Evolutionary conservation across 1,140 invertebrate genomes (phyloP).

Genomic region (Halesus radiatus): DNA sequence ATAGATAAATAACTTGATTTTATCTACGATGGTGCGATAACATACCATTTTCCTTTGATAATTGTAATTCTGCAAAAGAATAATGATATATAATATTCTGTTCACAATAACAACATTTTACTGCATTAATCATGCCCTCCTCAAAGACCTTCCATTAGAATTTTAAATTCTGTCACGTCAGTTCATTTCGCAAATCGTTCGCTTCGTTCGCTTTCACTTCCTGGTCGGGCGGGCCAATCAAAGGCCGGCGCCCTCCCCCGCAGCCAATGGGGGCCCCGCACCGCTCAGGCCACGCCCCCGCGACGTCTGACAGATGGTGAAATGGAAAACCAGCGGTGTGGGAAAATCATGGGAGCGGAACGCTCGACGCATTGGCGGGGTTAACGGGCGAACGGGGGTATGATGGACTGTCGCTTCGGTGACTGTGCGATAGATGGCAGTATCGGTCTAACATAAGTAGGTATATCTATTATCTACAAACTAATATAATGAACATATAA

Average conservation of each 20-base stretch:
- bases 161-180: constrained; percentile 8
- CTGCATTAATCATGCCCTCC: background rate
- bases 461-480: too few species aligned
- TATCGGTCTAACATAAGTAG: too few species aligned
- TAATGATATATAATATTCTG: too few species aligned
- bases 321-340: constrained; percentile 37
- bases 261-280: constrained; percentile 12
- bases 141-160: constrained; percentile 3
- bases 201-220: constrained; percentile 35
- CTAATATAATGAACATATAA: too few species aligned
- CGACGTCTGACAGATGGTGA: constrained; percentile 16
- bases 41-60: too few species aligned
- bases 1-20: too few species aligned
- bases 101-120: too few species aligned
- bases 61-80: too few species aligned
- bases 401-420: background rate
- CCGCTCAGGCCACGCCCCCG: constrained; percentile 15
- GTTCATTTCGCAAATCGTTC: constrained; percentile 12
- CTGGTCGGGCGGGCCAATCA: constrained; percentile 30
- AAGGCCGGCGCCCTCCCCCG: constrained; percentile 23
- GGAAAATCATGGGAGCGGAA: constrained; percentile 25
- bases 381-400: background rate
- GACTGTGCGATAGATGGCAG: background rate
- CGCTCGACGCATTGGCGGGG: constrained; percentile 10
- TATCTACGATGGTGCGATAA: too few species aligned